Percentiles rank a stretch among this genome's conserved stretches.
Conservation (phyloP, 2,888 invertebrate genomes). For the Drosophila multiciliata region DNA sequence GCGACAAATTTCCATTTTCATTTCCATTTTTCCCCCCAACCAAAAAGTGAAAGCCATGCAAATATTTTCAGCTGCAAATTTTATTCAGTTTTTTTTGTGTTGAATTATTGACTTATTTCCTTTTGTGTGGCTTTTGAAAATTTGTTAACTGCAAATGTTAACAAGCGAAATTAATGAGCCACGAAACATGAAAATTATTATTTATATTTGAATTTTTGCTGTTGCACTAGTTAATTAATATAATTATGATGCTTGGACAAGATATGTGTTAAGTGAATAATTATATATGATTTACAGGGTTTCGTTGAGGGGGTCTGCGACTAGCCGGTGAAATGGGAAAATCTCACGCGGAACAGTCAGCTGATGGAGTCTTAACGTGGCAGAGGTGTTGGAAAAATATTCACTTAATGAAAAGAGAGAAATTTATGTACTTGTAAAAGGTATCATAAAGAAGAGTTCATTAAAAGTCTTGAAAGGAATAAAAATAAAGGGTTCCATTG, state of each 20-base stretch:
- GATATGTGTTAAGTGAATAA: conserved; percentile 77
- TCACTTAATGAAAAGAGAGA: not conserved
- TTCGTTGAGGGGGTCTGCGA: not conserved
- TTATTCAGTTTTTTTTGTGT: conserved; percentile 2
- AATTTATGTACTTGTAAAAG: not conserved
- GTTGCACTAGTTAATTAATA: conserved; percentile 29
- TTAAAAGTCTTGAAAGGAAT: too few relatives aligned
- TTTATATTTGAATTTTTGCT: conserved; percentile 22
- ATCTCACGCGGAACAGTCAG: not conserved
- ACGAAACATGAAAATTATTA: conserved; percentile 57
- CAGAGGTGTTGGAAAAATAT: not conserved
- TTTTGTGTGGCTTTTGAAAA: conserved; percentile 43
- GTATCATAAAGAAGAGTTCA: not conserved
- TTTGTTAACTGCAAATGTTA: conserved; percentile 72
- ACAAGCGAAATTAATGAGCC: conserved; percentile 78
- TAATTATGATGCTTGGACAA: conserved; percentile 62
- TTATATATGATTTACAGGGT: conserved; percentile 35
- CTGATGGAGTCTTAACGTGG: not conserved
- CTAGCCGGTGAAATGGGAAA: not conserved
- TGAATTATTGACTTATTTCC: conserved; percentile 15
- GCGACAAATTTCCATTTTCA: conserved; percentile 71
- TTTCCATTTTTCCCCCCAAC: conserved; percentile 22
- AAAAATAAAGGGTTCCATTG: too few relatives aligned
- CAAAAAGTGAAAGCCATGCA: conserved; percentile 77
- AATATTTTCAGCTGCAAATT: conserved; percentile 64